These are phyloP conservation scores for Eutrigla gurnardus DNA, from an alignment of 2,797 vertebrate species.

Conservation along the genomic window DNA sequence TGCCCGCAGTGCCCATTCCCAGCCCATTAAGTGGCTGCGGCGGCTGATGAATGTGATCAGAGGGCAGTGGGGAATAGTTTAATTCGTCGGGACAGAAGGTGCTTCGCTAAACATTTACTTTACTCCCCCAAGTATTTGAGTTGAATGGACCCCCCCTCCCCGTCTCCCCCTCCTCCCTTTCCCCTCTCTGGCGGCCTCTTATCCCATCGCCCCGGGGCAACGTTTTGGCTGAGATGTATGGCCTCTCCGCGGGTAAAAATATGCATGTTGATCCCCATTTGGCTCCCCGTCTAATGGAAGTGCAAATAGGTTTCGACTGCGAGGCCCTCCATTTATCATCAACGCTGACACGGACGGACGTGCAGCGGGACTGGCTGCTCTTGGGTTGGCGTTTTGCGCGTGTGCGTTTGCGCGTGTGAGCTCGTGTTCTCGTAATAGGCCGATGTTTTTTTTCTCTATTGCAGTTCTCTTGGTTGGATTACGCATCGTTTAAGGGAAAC, in stretches of 20 bases:
- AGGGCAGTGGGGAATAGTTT: slow-evolving; percentile 85
- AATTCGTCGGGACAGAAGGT: slow-evolving; percentile 85
- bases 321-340: slow-evolving; percentile 90
- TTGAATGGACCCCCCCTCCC: slow-evolving; percentile 71
- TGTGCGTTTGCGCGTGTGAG: not conserved
- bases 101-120: slow-evolving; percentile 87
- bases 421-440: slow-evolving; percentile 9
- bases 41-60: slow-evolving; percentile 86
- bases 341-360: slow-evolving; percentile 83
- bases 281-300: slow-evolving; percentile 91
- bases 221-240: slow-evolving; percentile 91
- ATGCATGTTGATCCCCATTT: slow-evolving; percentile 92
- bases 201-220: slow-evolving; percentile 87
- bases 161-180: slow-evolving; percentile 7
- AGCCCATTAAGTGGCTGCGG: slow-evolving; percentile 81
- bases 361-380: slow-evolving; percentile 62
- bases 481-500: not conserved
- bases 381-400: slow-evolving; percentile 8
- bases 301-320: slow-evolving; percentile 94
- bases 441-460: not conserved
- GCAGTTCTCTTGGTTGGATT: not conserved
- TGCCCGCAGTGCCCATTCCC: slow-evolving; percentile 77
- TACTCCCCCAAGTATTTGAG: slow-evolving; percentile 86
- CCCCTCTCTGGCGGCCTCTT: slow-evolving; percentile 81
- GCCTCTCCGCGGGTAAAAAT: slow-evolving; percentile 88